Conservation (phyloP, 2,888 invertebrate species). For the Drosophila borealis region DNA sequence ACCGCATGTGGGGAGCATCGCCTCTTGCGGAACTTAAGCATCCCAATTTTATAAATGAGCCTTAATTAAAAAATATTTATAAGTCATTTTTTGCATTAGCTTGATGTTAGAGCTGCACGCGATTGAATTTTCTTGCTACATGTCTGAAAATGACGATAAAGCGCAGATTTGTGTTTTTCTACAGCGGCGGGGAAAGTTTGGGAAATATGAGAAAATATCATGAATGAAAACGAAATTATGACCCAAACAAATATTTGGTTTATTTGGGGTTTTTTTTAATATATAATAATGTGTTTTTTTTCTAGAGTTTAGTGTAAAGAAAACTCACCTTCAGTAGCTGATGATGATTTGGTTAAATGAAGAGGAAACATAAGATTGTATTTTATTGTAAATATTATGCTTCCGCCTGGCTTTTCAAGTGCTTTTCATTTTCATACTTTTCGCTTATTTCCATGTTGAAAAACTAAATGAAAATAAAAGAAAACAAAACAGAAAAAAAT, state of each 20-base stretch:
- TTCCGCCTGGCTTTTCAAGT: constrained; percentile 43
- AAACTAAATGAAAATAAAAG: constrained; percentile 33
- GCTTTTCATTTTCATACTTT: constrained; percentile 14
- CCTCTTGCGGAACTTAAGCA: constrained; percentile 61
- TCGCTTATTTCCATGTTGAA: constrained; percentile 31
- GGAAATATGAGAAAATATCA: constrained; percentile 9
- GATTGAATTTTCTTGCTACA: constrained; percentile 32
- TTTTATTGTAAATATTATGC: constrained; percentile 25
- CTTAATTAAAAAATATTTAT: constrained; percentile 70
- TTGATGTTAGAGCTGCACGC: constrained; percentile 55
- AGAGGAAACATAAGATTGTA: constrained; percentile 36
- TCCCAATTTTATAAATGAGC: constrained; percentile 47
- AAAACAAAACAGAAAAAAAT: constrained; percentile 14
- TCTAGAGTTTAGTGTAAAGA: constrained; percentile 13
- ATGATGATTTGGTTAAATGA: constrained; percentile 34
- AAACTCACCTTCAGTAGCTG: constrained; percentile 13
- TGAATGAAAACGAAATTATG: not conserved
- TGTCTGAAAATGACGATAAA: constrained; percentile 18
- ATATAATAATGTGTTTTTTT: not conserved
- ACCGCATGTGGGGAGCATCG: constrained; percentile 15
- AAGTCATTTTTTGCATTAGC: constrained; percentile 55
- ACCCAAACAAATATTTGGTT: constrained; percentile 9
- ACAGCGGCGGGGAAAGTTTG: constrained; percentile 26
- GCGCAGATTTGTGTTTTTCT: constrained; percentile 7
- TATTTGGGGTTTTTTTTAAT: constrained; percentile 6